phyloP scores from a whole-genome alignment of 1,140 invertebrate genomes.

The Gonatopus flavifemur region DNA sequence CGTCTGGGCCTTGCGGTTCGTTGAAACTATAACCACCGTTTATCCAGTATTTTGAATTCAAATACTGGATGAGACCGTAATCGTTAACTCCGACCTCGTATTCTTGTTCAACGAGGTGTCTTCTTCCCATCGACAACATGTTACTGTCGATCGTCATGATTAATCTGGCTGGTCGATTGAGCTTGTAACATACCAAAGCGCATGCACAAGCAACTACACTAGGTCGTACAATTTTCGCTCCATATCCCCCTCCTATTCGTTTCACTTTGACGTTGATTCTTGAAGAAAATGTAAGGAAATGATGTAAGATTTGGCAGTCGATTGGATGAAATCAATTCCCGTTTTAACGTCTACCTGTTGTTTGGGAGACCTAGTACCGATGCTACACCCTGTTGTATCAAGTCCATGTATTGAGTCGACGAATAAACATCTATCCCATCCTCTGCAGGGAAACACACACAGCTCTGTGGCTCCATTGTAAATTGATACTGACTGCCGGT shows the following conservation, averaged over 20 bases:
- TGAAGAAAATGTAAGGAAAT: too few relatives aligned
- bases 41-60: constrained; percentile 65
- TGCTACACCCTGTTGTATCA: constrained; percentile 64
- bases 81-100: constrained; percentile 71
- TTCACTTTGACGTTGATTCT: constrained; percentile 67
- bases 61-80: constrained; percentile 67
- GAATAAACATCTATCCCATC: constrained; percentile 69
- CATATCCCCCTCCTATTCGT: constrained; percentile 74
- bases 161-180: constrained; percentile 66
- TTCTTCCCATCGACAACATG: constrained; percentile 68
- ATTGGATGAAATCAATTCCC: too few relatives aligned
- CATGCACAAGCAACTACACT: constrained; percentile 62
- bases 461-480: constrained; percentile 70
- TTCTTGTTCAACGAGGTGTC: constrained; percentile 60
- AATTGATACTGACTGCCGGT: constrained; percentile 64
- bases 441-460: constrained; percentile 66
- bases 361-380: constrained; percentile 57
- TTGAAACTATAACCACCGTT: constrained; percentile 66
- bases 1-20: too few relatives aligned
- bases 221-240: constrained; percentile 66
- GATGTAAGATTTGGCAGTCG: too few relatives aligned
- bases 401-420: constrained; percentile 69
- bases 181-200: constrained; percentile 64
- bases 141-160: constrained; percentile 67
- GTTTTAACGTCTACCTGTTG: constrained; percentile 50